A percentile compares a stretch with the other conserved stretches of the same genome.
Conservation (phyloP, 2,888 invertebrate species). For the Diachrysia chrysitis region DNA sequence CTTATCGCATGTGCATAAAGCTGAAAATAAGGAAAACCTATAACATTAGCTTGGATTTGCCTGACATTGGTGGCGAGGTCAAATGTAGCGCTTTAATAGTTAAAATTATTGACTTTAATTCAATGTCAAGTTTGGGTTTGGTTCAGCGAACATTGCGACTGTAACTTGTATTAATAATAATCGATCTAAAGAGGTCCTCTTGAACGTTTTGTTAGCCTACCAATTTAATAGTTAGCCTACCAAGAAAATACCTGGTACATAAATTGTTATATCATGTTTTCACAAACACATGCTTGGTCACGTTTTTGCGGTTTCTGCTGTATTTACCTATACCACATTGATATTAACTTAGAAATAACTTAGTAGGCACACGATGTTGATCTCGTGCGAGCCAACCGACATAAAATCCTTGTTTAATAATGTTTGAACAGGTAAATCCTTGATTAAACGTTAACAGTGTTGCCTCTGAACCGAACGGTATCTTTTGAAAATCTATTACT, state of each 20-base stretch:
- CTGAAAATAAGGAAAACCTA: slow-evolving; percentile 9
- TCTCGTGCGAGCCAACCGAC: neutral
- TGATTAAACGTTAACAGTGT: neutral
- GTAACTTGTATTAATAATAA: slow-evolving; percentile 10
- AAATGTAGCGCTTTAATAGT: slow-evolving; percentile 31
- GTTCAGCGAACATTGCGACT: slow-evolving; percentile 24
- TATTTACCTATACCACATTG: neutral
- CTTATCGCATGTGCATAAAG: fast-evolving
- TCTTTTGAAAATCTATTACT: too few relatives aligned
- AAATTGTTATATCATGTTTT: neutral
- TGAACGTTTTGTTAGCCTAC: too few relatives aligned
- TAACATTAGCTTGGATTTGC: slow-evolving; percentile 41
- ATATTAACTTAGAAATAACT: neutral
- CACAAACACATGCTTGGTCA: neutral
- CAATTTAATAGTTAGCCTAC: too few relatives aligned
- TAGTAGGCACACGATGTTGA: neutral
- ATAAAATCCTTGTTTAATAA: neutral
- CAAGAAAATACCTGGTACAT: too few relatives aligned
- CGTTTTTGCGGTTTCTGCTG: neutral
- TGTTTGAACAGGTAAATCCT: neutral
- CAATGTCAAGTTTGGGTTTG: slow-evolving; percentile 57
- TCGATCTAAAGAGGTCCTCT: neutral
- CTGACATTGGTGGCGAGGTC: slow-evolving; percentile 58
- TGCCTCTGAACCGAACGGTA: neutral
- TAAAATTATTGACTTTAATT: slow-evolving; percentile 51